phyloP scores from a whole-genome alignment of 2,113 vertebrate species.

The Mobula birostris region DNA sequence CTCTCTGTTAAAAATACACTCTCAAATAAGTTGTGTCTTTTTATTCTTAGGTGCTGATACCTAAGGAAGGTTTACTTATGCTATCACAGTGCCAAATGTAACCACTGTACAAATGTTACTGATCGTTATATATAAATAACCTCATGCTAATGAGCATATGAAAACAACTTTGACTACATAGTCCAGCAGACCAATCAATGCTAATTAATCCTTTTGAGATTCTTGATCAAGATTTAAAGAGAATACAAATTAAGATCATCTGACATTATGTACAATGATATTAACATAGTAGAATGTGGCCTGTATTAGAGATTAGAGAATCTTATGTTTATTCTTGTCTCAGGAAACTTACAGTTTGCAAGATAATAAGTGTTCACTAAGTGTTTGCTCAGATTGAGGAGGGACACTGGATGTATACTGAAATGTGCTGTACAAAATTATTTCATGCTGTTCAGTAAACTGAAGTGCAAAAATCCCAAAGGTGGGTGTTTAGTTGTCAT shows the following conservation, averaged over 20 bases:
- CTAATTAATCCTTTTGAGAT: conserved; percentile 23
- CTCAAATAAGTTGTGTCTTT: background rate
- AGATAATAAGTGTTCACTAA: background rate
- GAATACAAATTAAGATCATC: background rate
- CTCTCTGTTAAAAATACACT: conserved; percentile 17
- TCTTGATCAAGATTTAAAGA: background rate
- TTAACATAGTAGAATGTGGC: background rate
- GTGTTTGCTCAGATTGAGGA: no score
- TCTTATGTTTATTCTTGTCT: background rate
- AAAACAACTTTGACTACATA: background rate
- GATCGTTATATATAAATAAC: conserved; percentile 2
- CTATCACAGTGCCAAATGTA: background rate
- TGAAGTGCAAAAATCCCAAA: no score
- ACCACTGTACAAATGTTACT: background rate
- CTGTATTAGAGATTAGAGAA: background rate
- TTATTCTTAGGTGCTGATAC: background rate
- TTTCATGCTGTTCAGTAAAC: no score
- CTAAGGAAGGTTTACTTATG: conserved; percentile 8
- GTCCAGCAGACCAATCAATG: background rate
- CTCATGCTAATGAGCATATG: background rate
- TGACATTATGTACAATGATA: background rate
- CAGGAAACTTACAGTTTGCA: background rate
- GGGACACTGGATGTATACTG: no score
- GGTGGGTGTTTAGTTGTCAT: no score
- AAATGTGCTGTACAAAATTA: no score